These are phyloP conservation scores for Sesia apiformis DNA, from an alignment of 2,888 invertebrate species.

Conservation along the genomic window DNA sequence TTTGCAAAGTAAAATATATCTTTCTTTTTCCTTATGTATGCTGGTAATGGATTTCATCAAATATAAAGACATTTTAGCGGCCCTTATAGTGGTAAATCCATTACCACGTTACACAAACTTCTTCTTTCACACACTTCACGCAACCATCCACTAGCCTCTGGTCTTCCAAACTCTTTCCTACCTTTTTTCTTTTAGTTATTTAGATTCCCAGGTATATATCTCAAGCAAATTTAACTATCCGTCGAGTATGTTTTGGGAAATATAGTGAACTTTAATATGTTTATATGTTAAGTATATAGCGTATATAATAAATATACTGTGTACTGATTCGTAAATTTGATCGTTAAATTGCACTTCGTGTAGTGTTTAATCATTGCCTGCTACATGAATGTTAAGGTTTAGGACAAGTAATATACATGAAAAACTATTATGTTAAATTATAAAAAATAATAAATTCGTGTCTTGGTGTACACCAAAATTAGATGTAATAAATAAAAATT, in stretches of 20 bases:
- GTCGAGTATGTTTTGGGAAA: conserved; percentile 38
- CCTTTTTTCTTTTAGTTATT: conserved; percentile 12
- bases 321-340: conserved; percentile 35
- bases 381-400: conserved; percentile 52
- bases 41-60: no score
- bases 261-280: conserved; percentile 29
- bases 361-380: conserved; percentile 55
- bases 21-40: no score
- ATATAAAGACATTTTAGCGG: no score
- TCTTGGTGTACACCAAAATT: conserved; percentile 53
- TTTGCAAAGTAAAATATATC: no score
- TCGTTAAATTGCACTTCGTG: conserved; percentile 55
- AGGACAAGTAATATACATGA: conserved; percentile 35
- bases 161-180: conserved; percentile 29
- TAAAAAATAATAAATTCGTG: conserved; percentile 34
- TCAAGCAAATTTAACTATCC: conserved; percentile 73
- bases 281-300: conserved; percentile 29
- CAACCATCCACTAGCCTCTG: conserved; percentile 22
- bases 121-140: conserved; percentile 6
- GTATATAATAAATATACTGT: conserved; percentile 23
- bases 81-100: no score
- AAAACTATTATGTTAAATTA: conserved; percentile 19
- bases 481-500: conserved; percentile 28
- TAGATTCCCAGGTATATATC: conserved; percentile 18
- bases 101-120: no score